Conservation (phyloP, 1,140 invertebrate species). For the Papilio machaon region DNA sequence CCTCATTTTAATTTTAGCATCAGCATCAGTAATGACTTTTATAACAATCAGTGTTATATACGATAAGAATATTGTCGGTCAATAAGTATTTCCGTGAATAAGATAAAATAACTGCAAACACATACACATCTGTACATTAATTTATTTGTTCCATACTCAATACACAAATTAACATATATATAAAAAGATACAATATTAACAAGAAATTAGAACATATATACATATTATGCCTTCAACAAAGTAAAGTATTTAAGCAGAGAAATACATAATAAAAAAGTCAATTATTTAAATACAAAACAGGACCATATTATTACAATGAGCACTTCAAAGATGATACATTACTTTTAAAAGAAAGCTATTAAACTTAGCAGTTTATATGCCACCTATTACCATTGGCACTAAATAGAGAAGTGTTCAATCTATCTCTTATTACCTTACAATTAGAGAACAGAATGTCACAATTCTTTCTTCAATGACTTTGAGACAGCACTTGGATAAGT, state of each 20-base stretch:
- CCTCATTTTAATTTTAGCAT: neutral
- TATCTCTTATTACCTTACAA: neutral
- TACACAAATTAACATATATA: neutral
- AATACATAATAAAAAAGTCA: too few relatives aligned
- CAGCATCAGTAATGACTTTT: neutral
- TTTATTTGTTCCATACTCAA: slow-evolving; percentile 21
- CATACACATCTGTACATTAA: neutral
- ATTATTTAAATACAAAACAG: too few relatives aligned
- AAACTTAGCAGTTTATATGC: too few relatives aligned
- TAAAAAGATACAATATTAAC: neutral
- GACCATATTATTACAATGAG: too few relatives aligned
- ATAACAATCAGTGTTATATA: neutral
- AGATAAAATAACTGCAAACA: neutral
- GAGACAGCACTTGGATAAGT: too few relatives aligned
- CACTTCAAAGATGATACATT: too few relatives aligned
- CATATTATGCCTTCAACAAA: neutral
- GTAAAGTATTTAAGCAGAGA: neutral
- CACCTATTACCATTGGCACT: too few relatives aligned
- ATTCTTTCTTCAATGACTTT: too few relatives aligned
- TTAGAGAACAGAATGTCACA: too few relatives aligned
- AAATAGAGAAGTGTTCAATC: neutral
- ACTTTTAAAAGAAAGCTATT: neutral
- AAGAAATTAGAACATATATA: neutral
- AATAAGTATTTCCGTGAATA: neutral
- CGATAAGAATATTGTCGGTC: neutral